A percentile compares a stretch with the other conserved stretches of the same genome.
phyloP scores from a whole-genome alignment of 2,113 vertebrate genomes.

The Pomatostomus ruficeps region DNA sequence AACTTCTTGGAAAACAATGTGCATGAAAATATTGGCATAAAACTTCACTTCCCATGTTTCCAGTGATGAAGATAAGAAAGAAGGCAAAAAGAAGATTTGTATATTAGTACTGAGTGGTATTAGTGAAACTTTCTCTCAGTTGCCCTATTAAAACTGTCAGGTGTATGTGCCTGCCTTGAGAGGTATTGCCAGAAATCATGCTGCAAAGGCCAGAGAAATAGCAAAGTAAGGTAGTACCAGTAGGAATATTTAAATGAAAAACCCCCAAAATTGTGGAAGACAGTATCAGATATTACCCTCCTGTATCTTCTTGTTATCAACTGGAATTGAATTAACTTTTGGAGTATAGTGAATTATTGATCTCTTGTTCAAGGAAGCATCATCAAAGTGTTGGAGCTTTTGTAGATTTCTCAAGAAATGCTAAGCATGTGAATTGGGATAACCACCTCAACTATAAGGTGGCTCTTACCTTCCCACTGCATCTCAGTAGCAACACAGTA shows the following conservation, averaged over 20 bases:
- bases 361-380: slow-evolving; percentile 14
- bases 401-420: slow-evolving; percentile 26
- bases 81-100: neutral
- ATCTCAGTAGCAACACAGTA: neutral
- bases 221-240: neutral
- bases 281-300: neutral
- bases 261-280: neutral
- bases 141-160: neutral
- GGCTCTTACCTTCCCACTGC: neutral
- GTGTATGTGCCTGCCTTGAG: neutral
- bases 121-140: neutral
- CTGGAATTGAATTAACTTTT: slow-evolving; percentile 35
- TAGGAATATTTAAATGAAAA: neutral
- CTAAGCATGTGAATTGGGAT: slow-evolving; percentile 14
- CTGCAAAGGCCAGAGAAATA: neutral
- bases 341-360: neutral
- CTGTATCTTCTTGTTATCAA: neutral
- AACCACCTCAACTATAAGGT: slow-evolving; percentile 16
- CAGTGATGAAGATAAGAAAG: neutral
- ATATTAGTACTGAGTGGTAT: neutral
- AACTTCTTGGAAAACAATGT: neutral
- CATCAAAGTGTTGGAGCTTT: slow-evolving; percentile 30
- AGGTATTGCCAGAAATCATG: neutral
- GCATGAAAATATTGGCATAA: neutral
- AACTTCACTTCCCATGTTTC: neutral